These are phyloP conservation scores for Oedothorax gibbosus DNA, from an alignment of 1,140 invertebrate genomes.

Conservation along the genomic window DNA sequence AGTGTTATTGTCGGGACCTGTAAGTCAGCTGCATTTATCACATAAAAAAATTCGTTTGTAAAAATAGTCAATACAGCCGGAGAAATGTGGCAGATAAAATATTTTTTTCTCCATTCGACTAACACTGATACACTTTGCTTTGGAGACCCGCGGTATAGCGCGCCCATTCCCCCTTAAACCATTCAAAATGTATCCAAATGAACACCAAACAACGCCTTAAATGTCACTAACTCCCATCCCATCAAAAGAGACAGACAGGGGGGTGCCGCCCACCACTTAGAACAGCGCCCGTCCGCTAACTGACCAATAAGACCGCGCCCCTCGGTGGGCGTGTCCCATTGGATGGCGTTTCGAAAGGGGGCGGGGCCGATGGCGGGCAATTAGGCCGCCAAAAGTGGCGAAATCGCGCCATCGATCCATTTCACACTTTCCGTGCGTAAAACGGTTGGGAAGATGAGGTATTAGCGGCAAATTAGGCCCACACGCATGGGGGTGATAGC, in stretches of 20 bases:
- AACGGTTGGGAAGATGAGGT: slow-evolving; percentile 45
- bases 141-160: no score
- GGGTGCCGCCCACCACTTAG: neutral
- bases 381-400: slow-evolving; percentile 53
- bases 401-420: slow-evolving; percentile 41
- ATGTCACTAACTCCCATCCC: no score
- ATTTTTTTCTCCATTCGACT: no score
- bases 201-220: neutral
- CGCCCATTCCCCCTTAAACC: neutral
- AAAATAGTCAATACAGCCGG: no score
- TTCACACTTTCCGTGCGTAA: slow-evolving; percentile 37
- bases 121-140: no score
- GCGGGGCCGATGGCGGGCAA: slow-evolving; percentile 45
- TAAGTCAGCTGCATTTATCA: no score
- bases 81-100: no score
- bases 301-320: slow-evolving; percentile 26
- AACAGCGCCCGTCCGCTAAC: slow-evolving; percentile 39
- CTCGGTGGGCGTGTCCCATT: slow-evolving; percentile 18
- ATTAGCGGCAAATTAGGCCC: slow-evolving; percentile 59
- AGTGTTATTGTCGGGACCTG: no score
- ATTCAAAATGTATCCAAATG: neutral
- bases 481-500: slow-evolving; percentile 44
- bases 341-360: slow-evolving; percentile 54
- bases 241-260: neutral
- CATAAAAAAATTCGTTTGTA: no score